Evolutionary conservation across 2,113 vertebrate species (phyloP).

Genomic region (Recurvirostra avosetta): DNA sequence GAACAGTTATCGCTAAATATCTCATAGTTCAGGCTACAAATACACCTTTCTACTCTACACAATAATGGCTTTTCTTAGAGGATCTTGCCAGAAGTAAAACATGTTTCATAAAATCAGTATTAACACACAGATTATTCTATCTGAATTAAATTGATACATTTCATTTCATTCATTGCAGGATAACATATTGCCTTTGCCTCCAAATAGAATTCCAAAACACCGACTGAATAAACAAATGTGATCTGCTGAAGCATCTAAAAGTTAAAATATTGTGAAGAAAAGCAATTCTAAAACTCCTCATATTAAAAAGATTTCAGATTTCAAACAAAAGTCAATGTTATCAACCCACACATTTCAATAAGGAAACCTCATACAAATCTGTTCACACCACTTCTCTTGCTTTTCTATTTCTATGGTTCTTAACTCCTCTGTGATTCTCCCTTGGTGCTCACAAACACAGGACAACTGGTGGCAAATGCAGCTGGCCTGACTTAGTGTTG

Average conservation of each 20-base stretch:
- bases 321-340: neutral
- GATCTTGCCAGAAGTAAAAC: neutral
- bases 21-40: neutral
- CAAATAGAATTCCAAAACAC: neutral
- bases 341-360: neutral
- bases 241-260: neutral
- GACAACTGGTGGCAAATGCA: neutral
- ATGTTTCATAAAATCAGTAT: neutral
- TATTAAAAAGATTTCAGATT: neutral
- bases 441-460: neutral
- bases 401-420: neutral
- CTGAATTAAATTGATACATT: neutral
- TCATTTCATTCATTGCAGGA: neutral
- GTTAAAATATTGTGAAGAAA: neutral
- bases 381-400: neutral
- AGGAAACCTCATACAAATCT: neutral
- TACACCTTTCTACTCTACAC: neutral
- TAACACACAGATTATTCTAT: neutral
- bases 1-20: neutral
- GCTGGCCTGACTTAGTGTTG: neutral
- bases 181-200: neutral
- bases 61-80: neutral
- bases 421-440: neutral
- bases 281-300: neutral
- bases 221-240: neutral